These are phyloP conservation scores for Pseudochaenichthys georgianus DNA, from an alignment of 2,797 vertebrate genomes.

Conservation along the genomic window DNA sequence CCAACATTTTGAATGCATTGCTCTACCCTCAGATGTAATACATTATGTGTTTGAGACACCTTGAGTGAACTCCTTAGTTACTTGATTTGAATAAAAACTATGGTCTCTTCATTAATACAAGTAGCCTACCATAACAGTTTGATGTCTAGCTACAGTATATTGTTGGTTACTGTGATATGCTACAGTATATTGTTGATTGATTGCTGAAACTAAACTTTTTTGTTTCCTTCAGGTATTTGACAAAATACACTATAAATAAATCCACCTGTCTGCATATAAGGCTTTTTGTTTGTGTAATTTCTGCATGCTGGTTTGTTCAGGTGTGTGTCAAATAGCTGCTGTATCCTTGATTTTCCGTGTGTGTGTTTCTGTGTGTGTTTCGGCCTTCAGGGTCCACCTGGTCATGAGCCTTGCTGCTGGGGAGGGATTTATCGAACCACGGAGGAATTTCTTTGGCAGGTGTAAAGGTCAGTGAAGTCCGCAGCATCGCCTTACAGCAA, in stretches of 20 bases:
- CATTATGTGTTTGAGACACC: neutral
- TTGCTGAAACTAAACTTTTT: neutral
- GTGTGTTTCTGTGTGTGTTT: neutral
- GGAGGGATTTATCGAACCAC: constrained; percentile 46
- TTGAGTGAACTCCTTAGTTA: neutral
- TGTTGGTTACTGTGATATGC: too few species aligned
- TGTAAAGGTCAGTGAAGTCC: constrained; percentile 55
- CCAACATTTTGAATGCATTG: constrained; percentile 2
- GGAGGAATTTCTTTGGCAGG: constrained; percentile 49
- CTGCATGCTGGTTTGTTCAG: neutral
- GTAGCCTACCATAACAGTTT: neutral
- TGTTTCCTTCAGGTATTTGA: too few species aligned
- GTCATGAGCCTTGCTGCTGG: constrained; percentile 26
- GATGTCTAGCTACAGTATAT: neutral
- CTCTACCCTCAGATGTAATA: neutral
- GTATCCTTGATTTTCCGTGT: constrained; percentile 32
- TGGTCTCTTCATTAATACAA: neutral
- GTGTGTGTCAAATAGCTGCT: constrained; percentile 22
- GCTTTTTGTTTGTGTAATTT: constrained; percentile 6
- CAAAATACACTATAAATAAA: constrained; percentile 15
- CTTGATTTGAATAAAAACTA: neutral
- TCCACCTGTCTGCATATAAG: neutral
- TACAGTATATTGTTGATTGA: too few species aligned
- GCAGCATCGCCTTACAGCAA: constrained; percentile 26
- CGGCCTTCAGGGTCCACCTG: constrained; percentile 35